Evolutionary conservation across 2,797 vertebrate species (phyloP).

Genomic region (Heterohyrax brucei): DNA sequence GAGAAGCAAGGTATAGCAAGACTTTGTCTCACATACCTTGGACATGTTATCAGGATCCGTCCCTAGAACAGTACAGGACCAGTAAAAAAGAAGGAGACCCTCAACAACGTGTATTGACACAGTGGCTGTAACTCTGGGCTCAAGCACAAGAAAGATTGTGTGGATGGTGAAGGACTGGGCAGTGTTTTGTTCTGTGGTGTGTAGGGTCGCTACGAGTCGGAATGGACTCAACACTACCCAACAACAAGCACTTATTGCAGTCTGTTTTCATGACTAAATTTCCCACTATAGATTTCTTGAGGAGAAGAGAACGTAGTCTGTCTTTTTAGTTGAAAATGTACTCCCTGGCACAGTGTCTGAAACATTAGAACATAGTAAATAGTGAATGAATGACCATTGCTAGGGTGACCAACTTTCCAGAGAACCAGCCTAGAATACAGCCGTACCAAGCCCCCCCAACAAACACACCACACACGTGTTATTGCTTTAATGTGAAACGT

Average conservation of each 20-base stretch:
- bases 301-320: conserved; percentile 30
- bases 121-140: no score
- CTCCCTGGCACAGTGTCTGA: not conserved
- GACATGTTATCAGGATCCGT: no score
- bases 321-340: conserved; percentile 30
- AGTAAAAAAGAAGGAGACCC: no score
- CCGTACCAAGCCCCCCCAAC: not conserved
- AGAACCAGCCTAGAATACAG: not conserved
- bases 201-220: no score
- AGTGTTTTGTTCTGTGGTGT: no score
- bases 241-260: not conserved
- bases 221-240: no score
- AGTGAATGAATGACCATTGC: not conserved
- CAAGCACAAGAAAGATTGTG: no score
- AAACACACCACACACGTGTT: not conserved
- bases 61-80: no score
- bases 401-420: not conserved
- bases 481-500: conserved; percentile 44
- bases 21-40: no score
- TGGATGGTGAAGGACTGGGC: no score
- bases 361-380: not conserved
- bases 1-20: no score
- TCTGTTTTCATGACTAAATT: conserved; percentile 38
- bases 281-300: conserved; percentile 42
- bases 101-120: no score